phyloP scores from a whole-genome alignment of 64 coral and sea anemone species.

The Trachythela sp. region DNA sequence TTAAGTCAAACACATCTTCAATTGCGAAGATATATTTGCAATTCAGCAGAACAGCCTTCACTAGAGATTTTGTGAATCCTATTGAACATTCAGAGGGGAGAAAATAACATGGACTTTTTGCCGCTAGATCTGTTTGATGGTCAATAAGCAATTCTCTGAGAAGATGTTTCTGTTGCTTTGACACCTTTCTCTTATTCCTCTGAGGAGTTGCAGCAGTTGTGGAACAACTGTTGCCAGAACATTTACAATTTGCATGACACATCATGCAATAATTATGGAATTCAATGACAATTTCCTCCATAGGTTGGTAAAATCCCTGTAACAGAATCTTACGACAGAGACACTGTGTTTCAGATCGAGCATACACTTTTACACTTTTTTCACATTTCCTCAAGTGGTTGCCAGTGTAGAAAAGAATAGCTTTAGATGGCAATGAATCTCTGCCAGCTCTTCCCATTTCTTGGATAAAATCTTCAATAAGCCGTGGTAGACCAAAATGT shows the following conservation, averaged over 20 bases:
- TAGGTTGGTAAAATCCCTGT: neutral
- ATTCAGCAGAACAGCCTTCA: constrained; percentile 49
- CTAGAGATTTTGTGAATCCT: constrained; percentile 38
- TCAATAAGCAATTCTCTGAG: constrained; percentile 37
- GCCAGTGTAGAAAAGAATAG: neutral
- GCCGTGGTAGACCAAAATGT: neutral
- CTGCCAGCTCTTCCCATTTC: neutral
- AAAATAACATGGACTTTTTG: constrained; percentile 29
- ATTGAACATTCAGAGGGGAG: constrained; percentile 36
- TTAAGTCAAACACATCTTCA: constrained; percentile 45
- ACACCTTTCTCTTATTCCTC: constrained; percentile 26
- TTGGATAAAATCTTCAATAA: neutral
- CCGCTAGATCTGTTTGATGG: constrained; percentile 25
- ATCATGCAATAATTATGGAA: constrained; percentile 50
- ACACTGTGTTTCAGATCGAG: neutral
- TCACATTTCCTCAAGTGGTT: neutral
- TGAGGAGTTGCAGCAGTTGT: constrained; percentile 30
- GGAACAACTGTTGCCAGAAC: constrained; percentile 26
- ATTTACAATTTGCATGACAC: constrained; percentile 51
- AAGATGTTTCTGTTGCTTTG: constrained; percentile 37
- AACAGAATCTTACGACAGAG: neutral
- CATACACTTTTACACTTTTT: neutral
- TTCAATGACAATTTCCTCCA: no score
- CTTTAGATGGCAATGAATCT: neutral
- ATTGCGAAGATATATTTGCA: constrained; percentile 43